These are phyloP conservation scores for Oenanthe melanoleuca DNA, from an alignment of 2,113 vertebrate species.

Conservation along the genomic window DNA sequence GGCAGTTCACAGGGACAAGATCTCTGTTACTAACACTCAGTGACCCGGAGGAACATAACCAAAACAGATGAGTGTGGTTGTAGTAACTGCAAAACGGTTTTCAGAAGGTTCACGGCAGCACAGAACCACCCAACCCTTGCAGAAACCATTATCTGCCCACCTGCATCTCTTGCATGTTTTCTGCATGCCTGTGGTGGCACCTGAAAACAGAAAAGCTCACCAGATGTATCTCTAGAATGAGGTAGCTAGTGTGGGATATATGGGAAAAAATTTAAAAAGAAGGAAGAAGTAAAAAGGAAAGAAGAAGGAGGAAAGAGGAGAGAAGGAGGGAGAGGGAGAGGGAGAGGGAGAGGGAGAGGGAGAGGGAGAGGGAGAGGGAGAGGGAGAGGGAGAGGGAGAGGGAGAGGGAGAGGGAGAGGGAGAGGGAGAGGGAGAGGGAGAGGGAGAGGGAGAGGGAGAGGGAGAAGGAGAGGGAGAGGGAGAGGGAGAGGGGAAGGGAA, in stretches of 20 bases:
- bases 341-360: too few species aligned
- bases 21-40: not conserved
- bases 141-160: not conserved
- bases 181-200: not conserved
- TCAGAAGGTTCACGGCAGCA: not conserved
- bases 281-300: too few species aligned
- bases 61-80: not conserved
- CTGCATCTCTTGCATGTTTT: not conserved
- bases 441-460: too few species aligned
- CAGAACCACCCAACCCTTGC: not conserved
- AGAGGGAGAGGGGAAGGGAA: too few species aligned
- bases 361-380: too few species aligned
- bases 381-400: too few species aligned
- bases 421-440: too few species aligned
- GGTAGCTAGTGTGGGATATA: not conserved
- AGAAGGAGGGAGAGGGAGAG: too few species aligned
- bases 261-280: not conserved
- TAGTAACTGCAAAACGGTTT: not conserved
- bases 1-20: not conserved
- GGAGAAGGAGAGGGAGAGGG: too few species aligned
- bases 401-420: too few species aligned
- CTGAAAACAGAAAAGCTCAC: not conserved
- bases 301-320: too few species aligned
- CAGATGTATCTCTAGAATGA: accelerated
- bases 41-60: not conserved